phyloP scores from a whole-genome alignment of 2,113 vertebrate genomes.

The Monopterus albus region DNA sequence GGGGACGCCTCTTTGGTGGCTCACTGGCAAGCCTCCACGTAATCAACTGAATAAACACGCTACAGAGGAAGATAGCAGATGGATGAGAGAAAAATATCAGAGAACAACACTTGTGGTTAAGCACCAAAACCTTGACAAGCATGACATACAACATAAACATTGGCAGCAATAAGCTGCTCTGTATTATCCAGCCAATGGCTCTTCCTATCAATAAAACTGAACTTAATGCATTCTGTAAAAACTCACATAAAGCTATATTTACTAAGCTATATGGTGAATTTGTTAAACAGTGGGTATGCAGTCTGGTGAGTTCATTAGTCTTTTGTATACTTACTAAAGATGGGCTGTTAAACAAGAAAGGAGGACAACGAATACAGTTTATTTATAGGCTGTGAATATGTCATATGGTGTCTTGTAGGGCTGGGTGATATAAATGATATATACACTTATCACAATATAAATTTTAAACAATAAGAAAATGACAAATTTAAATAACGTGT shows the following conservation, averaged over 20 bases:
- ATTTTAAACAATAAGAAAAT: too few relatives aligned
- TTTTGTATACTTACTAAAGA: constrained; percentile 11
- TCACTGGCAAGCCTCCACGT: constrained; percentile 19
- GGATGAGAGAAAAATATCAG: constrained; percentile 12
- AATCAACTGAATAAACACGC: constrained; percentile 31
- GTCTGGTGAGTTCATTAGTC: background rate
- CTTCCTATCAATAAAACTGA: background rate
- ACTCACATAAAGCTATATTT: background rate
- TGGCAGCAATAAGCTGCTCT: constrained; percentile 24
- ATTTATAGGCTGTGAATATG: background rate
- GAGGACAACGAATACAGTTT: background rate
- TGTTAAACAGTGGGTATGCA: background rate
- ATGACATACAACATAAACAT: constrained; percentile 25
- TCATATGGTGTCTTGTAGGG: background rate
- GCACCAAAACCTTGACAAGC: constrained; percentile 20
- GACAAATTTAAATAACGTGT: too few relatives aligned
- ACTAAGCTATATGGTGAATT: too few relatives aligned
- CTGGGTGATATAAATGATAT: too few relatives aligned
- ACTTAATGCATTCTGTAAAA: constrained; percentile 7
- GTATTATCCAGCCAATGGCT: background rate
- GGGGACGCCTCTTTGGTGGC: background rate
- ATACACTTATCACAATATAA: too few relatives aligned
- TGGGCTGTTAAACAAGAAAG: background rate
- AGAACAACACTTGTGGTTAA: constrained; percentile 22
- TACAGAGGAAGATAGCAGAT: constrained; percentile 38